Evolutionary conservation across 2,113 vertebrate species (phyloP).

Genomic region (Albula goreensis): DNA sequence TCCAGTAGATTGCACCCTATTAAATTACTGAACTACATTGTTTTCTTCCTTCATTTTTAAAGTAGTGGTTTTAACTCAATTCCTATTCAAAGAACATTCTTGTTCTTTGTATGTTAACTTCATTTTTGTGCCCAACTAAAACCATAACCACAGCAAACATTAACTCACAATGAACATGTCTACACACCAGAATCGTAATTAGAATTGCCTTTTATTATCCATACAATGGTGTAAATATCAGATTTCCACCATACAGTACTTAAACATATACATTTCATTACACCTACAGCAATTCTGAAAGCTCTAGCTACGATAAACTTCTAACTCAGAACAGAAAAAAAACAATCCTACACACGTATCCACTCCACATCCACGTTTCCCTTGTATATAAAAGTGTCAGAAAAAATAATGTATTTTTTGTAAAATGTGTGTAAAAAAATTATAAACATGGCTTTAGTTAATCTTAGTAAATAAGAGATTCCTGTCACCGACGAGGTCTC

Average conservation of each 20-base stretch:
- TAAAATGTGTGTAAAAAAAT: slow-evolving; percentile 6
- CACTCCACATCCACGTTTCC: neutral
- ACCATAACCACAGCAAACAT: neutral
- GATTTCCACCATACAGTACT: slow-evolving; percentile 3
- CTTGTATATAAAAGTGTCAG: neutral
- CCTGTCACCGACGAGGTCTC: neutral
- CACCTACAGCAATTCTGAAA: neutral
- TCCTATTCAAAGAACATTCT: no score
- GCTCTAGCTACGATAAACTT: neutral
- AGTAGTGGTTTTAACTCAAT: no score
- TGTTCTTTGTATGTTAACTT: no score
- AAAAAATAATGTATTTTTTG: neutral
- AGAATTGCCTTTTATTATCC: slow-evolving; percentile 2
- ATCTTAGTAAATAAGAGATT: neutral
- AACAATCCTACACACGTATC: neutral
- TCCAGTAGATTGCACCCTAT: no score
- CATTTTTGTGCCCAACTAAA: no score
- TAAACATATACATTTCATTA: neutral
- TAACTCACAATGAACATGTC: neutral
- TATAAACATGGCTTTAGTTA: slow-evolving; percentile 5
- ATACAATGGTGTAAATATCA: slow-evolving; percentile 7
- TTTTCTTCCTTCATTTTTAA: no score
- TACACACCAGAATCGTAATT: neutral
- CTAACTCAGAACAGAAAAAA: neutral
- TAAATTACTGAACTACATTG: no score